Evolutionary conservation across 2,797 vertebrate species (phyloP), one percentile per base, ranked within the genome.

Genomic region (Brachymystax lenok): DNA sequence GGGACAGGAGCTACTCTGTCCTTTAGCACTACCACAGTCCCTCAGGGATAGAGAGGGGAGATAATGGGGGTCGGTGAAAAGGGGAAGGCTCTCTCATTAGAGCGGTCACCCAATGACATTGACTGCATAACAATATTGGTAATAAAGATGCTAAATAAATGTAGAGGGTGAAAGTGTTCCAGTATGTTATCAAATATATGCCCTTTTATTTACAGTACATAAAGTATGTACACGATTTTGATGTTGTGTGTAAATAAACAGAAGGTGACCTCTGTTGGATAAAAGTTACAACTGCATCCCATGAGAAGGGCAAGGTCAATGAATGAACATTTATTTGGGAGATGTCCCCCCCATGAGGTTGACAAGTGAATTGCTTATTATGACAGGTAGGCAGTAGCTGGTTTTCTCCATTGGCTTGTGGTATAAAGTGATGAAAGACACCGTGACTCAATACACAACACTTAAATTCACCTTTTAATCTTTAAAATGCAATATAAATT

Each of bases 1-100:
- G 67, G 87, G 91, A 93, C 92, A 88, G 88, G 91, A 93, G 91
- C 88, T 86, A 85, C 85, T 83, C 78, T 74, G 86, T 89, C 92
- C 91, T 91, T 79, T 80, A 86, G 79, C 81, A 75, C 79, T 80
- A 75, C 79, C 72, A 40, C n/a, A 80, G 82, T 90, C 77, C 83
- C 85, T 24, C 61, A 17, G 46, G 70, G 14, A 19, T 14, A 51
- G 46, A 51, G 14, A 8, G 10, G 17, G 21, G 46, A 52, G 70
- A 71, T 50, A 27, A 52, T 28, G 70, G 12, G 14, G 21, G 24
- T 17, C 33, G 35, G 35, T 40, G 68, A 21, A 24, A 69, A 46
- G 7, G 33, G 17, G 68, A 46, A 69, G 30, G 40, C 19, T n/a
- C 33, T 27, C 4, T 24, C 8, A 35, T 21, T 40, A 50, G n/a